These are phyloP conservation scores for Molorchus minor DNA, from an alignment of 2,888 invertebrate species.

Conservation along the genomic window DNA sequence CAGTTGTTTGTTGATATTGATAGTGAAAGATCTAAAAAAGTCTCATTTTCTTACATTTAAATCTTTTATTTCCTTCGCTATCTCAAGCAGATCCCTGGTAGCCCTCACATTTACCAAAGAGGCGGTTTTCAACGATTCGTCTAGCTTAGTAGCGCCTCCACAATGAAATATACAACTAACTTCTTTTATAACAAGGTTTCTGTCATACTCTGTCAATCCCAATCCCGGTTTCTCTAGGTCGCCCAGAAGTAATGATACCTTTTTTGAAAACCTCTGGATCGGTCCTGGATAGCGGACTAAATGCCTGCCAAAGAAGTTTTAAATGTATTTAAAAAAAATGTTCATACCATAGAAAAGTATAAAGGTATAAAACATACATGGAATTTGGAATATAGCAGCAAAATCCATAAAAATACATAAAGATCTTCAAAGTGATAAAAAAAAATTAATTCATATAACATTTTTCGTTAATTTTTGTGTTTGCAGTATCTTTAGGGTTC, in stretches of 20 bases:
- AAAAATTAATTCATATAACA: no score
- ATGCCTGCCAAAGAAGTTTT: slow-evolving; percentile 60
- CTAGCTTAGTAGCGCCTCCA: slow-evolving; percentile 78
- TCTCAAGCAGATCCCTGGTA: slow-evolving; percentile 69
- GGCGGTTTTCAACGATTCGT: slow-evolving; percentile 73
- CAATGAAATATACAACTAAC: slow-evolving; percentile 76
- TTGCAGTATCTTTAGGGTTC: no score
- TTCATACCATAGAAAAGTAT: background rate
- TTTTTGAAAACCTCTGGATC: slow-evolving; percentile 65
- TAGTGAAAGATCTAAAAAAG: no score
- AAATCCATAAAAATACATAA: no score
- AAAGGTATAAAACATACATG: background rate
- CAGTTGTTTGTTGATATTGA: no score
- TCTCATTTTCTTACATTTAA: slow-evolving; percentile 72
- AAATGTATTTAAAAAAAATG: background rate
- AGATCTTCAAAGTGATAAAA: no score
- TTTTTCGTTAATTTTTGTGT: no score
- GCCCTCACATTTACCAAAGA: slow-evolving; percentile 74
- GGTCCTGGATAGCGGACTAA: slow-evolving; percentile 64
- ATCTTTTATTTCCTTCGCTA: slow-evolving; percentile 65
- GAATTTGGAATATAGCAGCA: no score
- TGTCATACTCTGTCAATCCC: slow-evolving; percentile 65
- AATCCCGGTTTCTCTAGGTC: slow-evolving; percentile 66
- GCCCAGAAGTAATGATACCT: slow-evolving; percentile 68
- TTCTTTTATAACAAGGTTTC: slow-evolving; percentile 63